phyloP scores from a whole-genome alignment of 2,888 invertebrate species.

The Labia minor region DNA sequence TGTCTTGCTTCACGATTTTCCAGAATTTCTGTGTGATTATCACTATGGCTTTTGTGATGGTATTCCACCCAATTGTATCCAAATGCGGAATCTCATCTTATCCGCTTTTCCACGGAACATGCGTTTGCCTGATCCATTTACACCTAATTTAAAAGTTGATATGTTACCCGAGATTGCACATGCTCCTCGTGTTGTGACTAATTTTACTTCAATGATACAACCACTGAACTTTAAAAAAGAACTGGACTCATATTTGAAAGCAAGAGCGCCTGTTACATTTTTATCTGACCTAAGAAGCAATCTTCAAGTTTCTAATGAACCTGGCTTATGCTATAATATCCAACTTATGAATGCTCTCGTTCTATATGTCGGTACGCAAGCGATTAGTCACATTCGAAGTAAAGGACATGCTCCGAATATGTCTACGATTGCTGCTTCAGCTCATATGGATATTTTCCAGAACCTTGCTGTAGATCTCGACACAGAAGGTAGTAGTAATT shows the following conservation, averaged over 20 bases:
- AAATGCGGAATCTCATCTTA: constrained; percentile 94
- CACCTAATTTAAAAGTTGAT: constrained; percentile 90
- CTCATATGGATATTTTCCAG: constrained; percentile 99
- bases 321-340: constrained; percentile 75
- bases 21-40: constrained; percentile 97
- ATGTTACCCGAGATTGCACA: constrained; percentile 78
- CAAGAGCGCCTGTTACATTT: constrained; percentile 89
- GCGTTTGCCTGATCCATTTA: constrained; percentile 97
- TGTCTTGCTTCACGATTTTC: constrained; percentile 95
- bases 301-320: constrained; percentile 51
- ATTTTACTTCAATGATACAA: constrained; percentile 77
- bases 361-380: constrained; percentile 93
- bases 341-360: constrained; percentile 95
- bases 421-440: constrained; percentile 95
- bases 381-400: constrained; percentile 79
- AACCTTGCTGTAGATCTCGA: constrained; percentile 96
- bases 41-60: constrained; percentile 99
- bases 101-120: constrained; percentile 97
- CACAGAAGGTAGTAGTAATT: constrained; percentile 68
- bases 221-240: constrained; percentile 86
- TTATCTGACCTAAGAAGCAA: constrained; percentile 83
- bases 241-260: constrained; percentile 91
- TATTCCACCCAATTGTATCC: constrained; percentile 98
- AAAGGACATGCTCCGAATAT: constrained; percentile 90
- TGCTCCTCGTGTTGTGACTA: constrained; percentile 80